A percentile compares a stretch with the other conserved stretches of the same genome.
phyloP scores from a whole-genome alignment of 2,113 vertebrate genomes.

The Gobio gobio region DNA sequence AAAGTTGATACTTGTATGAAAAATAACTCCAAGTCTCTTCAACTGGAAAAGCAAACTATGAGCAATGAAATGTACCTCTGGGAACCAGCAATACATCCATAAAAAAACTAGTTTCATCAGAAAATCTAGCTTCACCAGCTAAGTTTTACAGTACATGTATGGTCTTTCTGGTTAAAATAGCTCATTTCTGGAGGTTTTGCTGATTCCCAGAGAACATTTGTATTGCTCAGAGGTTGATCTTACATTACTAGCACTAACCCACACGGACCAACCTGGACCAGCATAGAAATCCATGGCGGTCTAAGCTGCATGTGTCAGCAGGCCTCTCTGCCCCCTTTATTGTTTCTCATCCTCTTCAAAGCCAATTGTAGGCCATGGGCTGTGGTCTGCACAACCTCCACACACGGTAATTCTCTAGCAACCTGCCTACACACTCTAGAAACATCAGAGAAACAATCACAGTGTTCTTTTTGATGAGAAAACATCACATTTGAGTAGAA shows the following conservation, averaged over 20 bases:
- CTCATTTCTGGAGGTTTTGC: not conserved
- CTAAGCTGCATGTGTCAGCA: constrained; percentile 18
- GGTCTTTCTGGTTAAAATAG: not conserved
- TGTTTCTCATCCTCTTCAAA: constrained; percentile 37
- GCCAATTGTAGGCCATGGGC: constrained; percentile 41
- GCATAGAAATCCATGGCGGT: constrained; percentile 2
- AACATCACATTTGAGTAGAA: not conserved
- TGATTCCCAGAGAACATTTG: not conserved
- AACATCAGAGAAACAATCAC: not conserved
- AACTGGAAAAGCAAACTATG: not conserved
- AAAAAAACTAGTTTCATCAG: not conserved
- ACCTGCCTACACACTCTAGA: constrained; percentile 24
- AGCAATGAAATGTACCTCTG: not conserved
- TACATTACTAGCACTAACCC: constrained; percentile 1
- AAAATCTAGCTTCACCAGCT: not conserved
- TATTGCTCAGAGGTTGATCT: constrained; percentile 5
- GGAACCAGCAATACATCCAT: not conserved
- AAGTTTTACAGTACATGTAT: not conserved
- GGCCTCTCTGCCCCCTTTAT: constrained; percentile 34
- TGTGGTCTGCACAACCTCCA: constrained; percentile 28
- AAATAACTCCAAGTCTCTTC: not conserved
- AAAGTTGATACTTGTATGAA: not conserved
- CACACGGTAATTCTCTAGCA: constrained; percentile 5
- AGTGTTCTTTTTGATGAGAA: not conserved
- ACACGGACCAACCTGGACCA: constrained; percentile 6